phyloP scores from a whole-genome alignment of 2,888 invertebrate species.

The Halocaridina rubra region DNA sequence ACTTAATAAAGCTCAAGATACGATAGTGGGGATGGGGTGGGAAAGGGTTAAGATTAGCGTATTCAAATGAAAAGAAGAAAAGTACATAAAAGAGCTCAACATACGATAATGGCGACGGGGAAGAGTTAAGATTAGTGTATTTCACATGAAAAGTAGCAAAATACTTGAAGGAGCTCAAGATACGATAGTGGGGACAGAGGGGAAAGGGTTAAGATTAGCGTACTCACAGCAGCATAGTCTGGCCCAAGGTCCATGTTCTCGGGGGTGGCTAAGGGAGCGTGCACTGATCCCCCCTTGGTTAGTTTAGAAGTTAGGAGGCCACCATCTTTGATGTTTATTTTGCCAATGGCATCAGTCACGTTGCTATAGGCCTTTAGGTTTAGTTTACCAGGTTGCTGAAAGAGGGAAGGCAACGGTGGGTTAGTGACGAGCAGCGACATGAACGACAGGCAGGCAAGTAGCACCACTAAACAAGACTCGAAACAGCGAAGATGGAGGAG shows the following conservation, averaged over 20 bases:
- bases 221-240: conserved; percentile 62
- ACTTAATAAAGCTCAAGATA: no score
- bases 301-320: conserved; percentile 65
- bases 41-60: neutral
- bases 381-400: conserved; percentile 84
- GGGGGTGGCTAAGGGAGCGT: conserved; percentile 75
- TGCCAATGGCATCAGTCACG: conserved; percentile 84
- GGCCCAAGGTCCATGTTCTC: conserved; percentile 78
- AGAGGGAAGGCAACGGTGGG: conserved; percentile 57
- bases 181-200: neutral
- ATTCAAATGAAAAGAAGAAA: neutral
- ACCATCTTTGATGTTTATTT: conserved; percentile 73
- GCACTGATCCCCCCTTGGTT: conserved; percentile 66
- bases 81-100: neutral
- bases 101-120: neutral
- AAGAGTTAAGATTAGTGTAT: neutral
- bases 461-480: conserved; percentile 65
- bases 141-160: neutral
- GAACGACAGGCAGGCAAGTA: conserved; percentile 48
- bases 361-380: conserved; percentile 90
- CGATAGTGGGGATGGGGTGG: neutral
- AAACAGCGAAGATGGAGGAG: no score
- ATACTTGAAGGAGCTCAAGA: neutral
- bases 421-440: conserved; percentile 54
- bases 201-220: conserved; percentile 21